phyloP scores from a whole-genome alignment of 2,888 invertebrate genomes.

The Ennomos quercinarius region DNA sequence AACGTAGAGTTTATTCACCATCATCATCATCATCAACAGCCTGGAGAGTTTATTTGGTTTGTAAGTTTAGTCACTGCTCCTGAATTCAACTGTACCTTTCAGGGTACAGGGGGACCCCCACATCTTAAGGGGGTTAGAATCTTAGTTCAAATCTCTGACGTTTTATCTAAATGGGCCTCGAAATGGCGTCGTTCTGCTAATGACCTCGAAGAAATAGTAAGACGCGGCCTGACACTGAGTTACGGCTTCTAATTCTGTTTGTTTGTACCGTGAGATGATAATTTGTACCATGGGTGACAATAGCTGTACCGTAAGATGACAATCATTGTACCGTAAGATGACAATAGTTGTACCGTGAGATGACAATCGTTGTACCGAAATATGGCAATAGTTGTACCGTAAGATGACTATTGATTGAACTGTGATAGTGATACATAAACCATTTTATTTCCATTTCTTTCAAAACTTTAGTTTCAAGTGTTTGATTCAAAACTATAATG shows the following conservation, averaged over 20 bases:
- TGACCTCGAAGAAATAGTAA: slow-evolving; percentile 82
- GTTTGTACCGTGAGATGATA: slow-evolving; percentile 33
- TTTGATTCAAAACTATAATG: no score
- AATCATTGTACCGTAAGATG: slow-evolving; percentile 31
- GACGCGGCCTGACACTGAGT: slow-evolving; percentile 70
- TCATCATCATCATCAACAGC: no score
- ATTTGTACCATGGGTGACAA: slow-evolving; percentile 27
- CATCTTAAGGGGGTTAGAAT: slow-evolving; percentile 52
- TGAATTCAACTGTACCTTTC: slow-evolving; percentile 5
- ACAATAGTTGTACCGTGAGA: slow-evolving; percentile 27
- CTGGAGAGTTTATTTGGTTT: no score
- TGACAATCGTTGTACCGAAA: slow-evolving; percentile 32
- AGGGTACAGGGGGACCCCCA: slow-evolving; percentile 28
- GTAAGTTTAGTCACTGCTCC: slow-evolving; percentile 16
- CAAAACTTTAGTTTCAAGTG: not conserved
- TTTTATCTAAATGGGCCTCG: slow-evolving; percentile 85
- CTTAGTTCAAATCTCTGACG: slow-evolving; percentile 84
- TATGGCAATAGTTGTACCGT: slow-evolving; percentile 7
- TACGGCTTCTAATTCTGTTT: slow-evolving; percentile 44
- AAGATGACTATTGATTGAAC: not conserved
- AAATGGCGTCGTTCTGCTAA: slow-evolving; percentile 82
- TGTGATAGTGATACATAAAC: not conserved
- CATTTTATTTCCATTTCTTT: not conserved
- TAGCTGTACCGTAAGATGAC: not conserved
- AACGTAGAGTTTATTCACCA: no score